Percentiles rank a stretch among this genome's conserved stretches.
These are phyloP conservation scores for Acrossocheilus wenchowensis DNA, from an alignment of 2,797 vertebrate species.

Conservation along the genomic window DNA sequence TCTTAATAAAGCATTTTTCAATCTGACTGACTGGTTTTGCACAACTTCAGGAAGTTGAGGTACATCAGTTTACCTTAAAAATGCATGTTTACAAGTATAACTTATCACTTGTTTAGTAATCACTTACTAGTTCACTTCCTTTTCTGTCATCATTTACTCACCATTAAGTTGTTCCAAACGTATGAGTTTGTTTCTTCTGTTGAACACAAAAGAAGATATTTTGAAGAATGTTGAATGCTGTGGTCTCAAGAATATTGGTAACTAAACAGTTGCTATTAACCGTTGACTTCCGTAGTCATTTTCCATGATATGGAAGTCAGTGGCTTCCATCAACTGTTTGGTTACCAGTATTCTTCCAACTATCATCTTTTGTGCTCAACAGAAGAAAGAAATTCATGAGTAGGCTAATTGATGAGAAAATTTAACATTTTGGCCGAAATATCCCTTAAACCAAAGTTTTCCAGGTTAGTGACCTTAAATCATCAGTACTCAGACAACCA, in stretches of 20 bases:
- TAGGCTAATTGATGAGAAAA: background rate
- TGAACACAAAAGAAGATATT: background rate
- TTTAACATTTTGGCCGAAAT: no score
- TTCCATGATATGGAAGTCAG: background rate
- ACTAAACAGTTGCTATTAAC: background rate
- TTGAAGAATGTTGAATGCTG: background rate
- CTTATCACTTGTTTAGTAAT: background rate
- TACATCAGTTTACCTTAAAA: background rate
- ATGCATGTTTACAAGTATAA: background rate
- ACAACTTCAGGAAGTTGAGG: background rate
- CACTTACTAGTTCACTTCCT: background rate
- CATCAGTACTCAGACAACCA: background rate
- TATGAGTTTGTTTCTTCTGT: background rate
- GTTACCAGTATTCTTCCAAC: background rate
- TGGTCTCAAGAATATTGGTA: background rate
- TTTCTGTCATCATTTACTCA: background rate
- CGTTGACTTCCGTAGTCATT: no score
- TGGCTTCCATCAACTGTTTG: background rate
- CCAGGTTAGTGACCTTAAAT: background rate
- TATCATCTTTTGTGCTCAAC: background rate
- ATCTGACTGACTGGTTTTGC: background rate
- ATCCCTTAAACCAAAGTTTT: background rate
- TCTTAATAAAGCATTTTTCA: background rate
- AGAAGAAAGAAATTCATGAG: background rate
- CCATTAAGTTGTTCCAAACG: background rate